Evolutionary conservation across 2,113 vertebrate genomes (phyloP), one percentile per base, ranked within the genome.

Genomic region (Gambusia affinis): DNA sequence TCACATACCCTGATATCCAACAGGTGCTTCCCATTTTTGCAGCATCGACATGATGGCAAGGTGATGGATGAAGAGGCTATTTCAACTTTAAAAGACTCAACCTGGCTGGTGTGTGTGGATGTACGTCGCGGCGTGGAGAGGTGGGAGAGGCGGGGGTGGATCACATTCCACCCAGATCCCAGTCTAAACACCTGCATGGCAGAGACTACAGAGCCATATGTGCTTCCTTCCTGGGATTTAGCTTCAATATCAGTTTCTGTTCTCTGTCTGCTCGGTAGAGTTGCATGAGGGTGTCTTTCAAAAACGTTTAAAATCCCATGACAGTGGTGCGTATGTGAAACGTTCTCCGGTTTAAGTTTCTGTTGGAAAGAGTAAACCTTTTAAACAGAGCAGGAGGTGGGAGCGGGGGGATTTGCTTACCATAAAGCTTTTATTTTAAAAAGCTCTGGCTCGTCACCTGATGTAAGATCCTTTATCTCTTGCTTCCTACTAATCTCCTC

Each of bases 111-210:
- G 83, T 39, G 0, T 19, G 14, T 14, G 69, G 78, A 75, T n/a
- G 27, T 54, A 70, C 0, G 37, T 33, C 12, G 78, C 64, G 73
- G 33, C 4, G 51, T 70, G 78, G 83, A 82, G 80, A 8, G 35
- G 35, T 1, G 7, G 2, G 2, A 5, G 81, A 69, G 60, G 65
- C 33, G 68, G 62, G 60, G 65, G 35, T 66, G 64, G 88, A 68
- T 85, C 79, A 82, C 89, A 92, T 93, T 91, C 90, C 88, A 70
- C 78, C 65, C 66, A 60, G 71, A 88, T 89, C 87, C 88, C 85
- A 91, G 91, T 88, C 90, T 88, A 91, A 92, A 92, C 91, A 93
- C 89, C 90, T 91, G 91, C 87, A 88, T 70, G 80, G 81, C 70
- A 60, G 64, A 74, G 73, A 82, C 67, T 27, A 12, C 60, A 63